phyloP scores from a whole-genome alignment of 2,113 vertebrate species.

The Ramphastos sulfuratus region DNA sequence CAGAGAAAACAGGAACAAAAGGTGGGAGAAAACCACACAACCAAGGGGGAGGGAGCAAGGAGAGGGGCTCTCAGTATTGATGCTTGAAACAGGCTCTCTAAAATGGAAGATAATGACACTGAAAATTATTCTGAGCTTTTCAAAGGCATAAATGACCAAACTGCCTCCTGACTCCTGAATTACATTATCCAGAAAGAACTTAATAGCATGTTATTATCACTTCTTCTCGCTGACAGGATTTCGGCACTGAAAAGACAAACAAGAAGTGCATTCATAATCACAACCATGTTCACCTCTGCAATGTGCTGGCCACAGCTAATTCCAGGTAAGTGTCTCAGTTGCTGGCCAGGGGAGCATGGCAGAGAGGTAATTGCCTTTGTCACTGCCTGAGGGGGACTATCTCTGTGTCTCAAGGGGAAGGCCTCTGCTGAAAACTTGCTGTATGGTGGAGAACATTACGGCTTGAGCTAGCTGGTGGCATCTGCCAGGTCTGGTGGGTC shows the following conservation, averaged over 20 bases:
- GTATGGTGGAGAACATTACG: not conserved
- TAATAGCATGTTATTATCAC: constrained; percentile 83
- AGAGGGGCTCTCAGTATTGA: constrained; percentile 53
- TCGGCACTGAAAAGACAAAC: constrained; percentile 79
- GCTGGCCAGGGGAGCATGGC: not conserved
- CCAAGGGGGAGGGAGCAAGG: not conserved
- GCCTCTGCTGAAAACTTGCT: not conserved
- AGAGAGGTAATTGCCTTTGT: constrained; percentile 33
- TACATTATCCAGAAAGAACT: constrained; percentile 81
- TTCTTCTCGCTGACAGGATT: constrained; percentile 79
- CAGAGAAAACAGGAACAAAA: constrained; percentile 47
- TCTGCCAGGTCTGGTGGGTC: not conserved
- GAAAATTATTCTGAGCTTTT: constrained; percentile 83
- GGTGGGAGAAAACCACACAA: constrained; percentile 27
- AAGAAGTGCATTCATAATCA: constrained; percentile 71
- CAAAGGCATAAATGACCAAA: constrained; percentile 82
- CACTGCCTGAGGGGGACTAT: not conserved
- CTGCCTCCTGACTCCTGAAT: constrained; percentile 81
- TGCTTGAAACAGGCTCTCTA: constrained; percentile 73
- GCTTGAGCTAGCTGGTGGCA: not conserved
- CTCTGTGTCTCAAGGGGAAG: not conserved
- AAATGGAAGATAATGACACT: constrained; percentile 78
- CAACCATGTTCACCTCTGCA: constrained; percentile 63
- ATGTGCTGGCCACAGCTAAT: constrained; percentile 17
- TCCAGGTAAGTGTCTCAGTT: constrained; percentile 61